A percentile compares a stretch with the other conserved stretches of the same genome.
Conservation (phyloP, 2,113 vertebrate species). For the Brachyistius frenatus region DNA sequence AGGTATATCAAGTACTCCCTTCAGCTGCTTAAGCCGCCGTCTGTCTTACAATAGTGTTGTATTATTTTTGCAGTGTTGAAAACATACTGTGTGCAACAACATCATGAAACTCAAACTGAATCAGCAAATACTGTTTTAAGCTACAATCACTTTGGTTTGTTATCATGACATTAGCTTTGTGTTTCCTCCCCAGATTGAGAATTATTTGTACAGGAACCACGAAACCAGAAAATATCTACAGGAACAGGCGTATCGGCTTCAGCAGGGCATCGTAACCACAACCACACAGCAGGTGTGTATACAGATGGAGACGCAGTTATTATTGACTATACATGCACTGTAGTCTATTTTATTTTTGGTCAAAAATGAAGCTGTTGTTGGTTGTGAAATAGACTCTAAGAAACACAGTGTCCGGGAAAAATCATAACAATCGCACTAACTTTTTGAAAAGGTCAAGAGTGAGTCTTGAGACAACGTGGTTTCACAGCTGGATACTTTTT, state of each 20-base stretch:
- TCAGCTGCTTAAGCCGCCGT: neutral
- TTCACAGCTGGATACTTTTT: neutral
- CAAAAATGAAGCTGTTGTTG: neutral
- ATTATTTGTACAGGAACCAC: constrained; percentile 95
- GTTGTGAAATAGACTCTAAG: no score
- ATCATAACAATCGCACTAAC: neutral
- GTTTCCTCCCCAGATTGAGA: constrained; percentile 90
- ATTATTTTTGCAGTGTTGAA: neutral
- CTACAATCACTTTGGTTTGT: neutral
- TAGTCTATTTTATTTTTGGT: neutral
- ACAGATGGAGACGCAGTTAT: neutral
- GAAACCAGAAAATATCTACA: constrained; percentile 96
- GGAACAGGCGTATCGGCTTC: constrained; percentile 95
- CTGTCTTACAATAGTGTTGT: neutral
- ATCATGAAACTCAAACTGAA: no score
- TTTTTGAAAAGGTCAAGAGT: neutral
- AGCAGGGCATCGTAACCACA: constrained; percentile 97
- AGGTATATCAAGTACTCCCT: constrained; percentile 81
- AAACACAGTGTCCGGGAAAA: neutral
- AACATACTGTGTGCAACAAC: neutral
- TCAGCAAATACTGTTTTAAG: no score
- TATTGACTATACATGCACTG: neutral
- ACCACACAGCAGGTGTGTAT: constrained; percentile 93
- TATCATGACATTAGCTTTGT: neutral
- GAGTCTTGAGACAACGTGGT: neutral